Percentiles rank a stretch among this genome's conserved stretches.
Conservation (phyloP, 2,888 invertebrate species). For the Rhagonycha lutea region DNA sequence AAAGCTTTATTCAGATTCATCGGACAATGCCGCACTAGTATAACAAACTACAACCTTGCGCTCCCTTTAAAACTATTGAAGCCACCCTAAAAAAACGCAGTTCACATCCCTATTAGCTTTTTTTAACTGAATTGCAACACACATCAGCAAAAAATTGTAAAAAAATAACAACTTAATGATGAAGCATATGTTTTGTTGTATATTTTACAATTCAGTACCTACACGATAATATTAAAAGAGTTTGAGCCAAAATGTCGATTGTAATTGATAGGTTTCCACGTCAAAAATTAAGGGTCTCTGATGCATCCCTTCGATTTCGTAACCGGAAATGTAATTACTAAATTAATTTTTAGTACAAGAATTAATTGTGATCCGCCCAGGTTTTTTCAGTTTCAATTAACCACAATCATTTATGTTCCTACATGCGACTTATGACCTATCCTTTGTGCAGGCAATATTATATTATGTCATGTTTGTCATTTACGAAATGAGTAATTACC, state of each 20-base stretch:
- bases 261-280: neutral
- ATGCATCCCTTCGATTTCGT: neutral
- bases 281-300: neutral
- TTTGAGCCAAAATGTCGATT: neutral
- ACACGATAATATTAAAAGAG: neutral
- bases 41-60: conserved; percentile 26
- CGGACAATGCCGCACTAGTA: conserved; percentile 22
- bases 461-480: conserved; percentile 54
- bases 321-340: conserved; percentile 1
- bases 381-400: neutral
- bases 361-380: conserved; percentile 9
- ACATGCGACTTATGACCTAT: conserved; percentile 1
- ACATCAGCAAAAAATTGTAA: conserved; percentile 18
- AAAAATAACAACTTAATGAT: conserved; percentile 16
- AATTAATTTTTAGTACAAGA: conserved; percentile 9
- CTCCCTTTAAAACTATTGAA: conserved; percentile 21
- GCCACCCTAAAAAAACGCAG: conserved; percentile 19
- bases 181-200: conserved; percentile 19
- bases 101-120: conserved; percentile 1
- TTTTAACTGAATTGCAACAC: conserved; percentile 17
- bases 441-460: conserved; percentile 45
- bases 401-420: neutral
- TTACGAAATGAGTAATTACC: conserved; percentile 53
- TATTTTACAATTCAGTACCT: conserved; percentile 8
- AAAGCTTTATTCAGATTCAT: conserved; percentile 23